These are phyloP conservation scores for Turritopsis rubra DNA, from an alignment of 30 jellyfish, hydroid and myxozoan genomes.

Conservation along the genomic window DNA sequence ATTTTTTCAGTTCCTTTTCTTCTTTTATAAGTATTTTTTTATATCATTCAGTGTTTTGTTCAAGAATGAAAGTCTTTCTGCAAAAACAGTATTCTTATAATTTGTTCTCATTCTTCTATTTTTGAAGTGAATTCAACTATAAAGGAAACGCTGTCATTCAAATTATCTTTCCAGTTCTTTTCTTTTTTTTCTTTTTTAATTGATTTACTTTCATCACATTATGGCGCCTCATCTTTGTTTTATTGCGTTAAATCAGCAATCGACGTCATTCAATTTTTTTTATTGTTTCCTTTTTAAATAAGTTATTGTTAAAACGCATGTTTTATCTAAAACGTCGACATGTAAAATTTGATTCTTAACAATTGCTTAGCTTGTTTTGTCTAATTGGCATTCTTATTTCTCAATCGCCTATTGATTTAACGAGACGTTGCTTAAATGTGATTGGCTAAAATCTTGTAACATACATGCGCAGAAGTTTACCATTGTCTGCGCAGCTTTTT, in stretches of 20 bases:
- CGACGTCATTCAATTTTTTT: conserved; percentile 1
- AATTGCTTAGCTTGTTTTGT: conserved; percentile 26
- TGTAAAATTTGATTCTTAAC: conserved; percentile 4
- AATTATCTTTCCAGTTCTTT: not conserved
- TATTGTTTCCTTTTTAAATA: conserved; percentile 7
- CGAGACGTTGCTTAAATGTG: conserved; percentile 55
- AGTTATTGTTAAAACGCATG: conserved; percentile 5
- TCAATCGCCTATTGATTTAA: conserved; percentile 46
- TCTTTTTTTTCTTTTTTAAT: no score
- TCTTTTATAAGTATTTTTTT: no score
- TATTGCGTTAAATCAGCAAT: not conserved
- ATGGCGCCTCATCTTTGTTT: not conserved
- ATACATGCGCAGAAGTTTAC: conserved; percentile 99
- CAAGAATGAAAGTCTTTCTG: no score
- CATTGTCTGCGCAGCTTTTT: conserved; percentile 94
- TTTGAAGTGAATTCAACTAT: not conserved
- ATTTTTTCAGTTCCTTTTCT: no score
- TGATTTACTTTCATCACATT: not conserved
- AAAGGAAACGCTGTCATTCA: not conserved
- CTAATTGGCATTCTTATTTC: conserved; percentile 58
- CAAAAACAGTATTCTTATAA: no score
- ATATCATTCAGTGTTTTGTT: no score
- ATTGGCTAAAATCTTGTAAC: conserved; percentile 67
- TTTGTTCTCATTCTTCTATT: no score
- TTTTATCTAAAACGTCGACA: conserved; percentile 12